Evolutionary conservation across 1,140 invertebrate species (phyloP), one percentile per base, ranked within the genome.

Genomic region (Oryctes rhinoceros): DNA sequence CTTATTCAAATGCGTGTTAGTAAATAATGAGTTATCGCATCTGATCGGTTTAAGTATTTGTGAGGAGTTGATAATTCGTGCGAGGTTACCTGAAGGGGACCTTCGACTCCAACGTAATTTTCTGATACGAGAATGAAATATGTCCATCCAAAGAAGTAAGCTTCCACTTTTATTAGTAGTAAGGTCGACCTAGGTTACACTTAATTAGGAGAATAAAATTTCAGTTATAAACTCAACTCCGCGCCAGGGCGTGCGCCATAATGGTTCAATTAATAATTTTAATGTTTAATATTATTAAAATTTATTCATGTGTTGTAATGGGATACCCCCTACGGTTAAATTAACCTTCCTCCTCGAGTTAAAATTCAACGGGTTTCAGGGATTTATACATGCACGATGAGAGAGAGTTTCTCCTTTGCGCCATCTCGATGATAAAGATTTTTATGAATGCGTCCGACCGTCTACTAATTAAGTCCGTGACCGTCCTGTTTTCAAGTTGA

Each of bases 181-280:
- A 53, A 53, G 49, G 49, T 53, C 49, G 49, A 53, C n/a, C 13
- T 18, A 53, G 49, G 49, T 53, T 13, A 15, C 49, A 13, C 49
- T 13, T 67, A 67, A 67, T 67, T 67, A 67, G 20, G 24, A 18
- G 30, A 67, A 67, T 11, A 67, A 67, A 11, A 24, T 67, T 67
- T 35, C 65, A 18, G 18, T 11, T 67, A 24, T 20, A 30, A 67
- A 1, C 4, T 67, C 65, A 24, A 24, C 10, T 24, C 65, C 65
- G 5, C 30, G 20, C 30, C 9, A 13, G 18, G 18, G 65, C 9
- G 65, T 67, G 30, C 65, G 65, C 24, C 18, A 4, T 0, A 67
- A 67, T 67, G 65, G 65, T 67, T 67, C 65, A 67, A 67, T 67
- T 67, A 67, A 67, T 67, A 67, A 67, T 67, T 18, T 67, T 67